Base-by-base conservation (phyloP, 1,140 invertebrate species). In the Dinoponera quadriceps region DNA sequence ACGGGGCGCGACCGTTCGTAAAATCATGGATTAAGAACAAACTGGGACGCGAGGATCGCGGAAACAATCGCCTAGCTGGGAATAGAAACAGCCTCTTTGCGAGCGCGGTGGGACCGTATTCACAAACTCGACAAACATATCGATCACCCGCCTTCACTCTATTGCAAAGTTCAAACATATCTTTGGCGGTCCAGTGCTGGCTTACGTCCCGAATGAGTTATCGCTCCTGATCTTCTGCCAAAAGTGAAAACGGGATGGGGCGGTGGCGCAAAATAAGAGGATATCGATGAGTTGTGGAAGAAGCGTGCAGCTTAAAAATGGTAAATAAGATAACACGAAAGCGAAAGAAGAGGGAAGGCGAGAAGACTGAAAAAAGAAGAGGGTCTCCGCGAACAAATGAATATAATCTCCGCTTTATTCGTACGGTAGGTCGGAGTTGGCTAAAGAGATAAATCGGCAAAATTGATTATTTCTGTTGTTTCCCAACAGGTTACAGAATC, bases 111-210 rank as follows among this genome's bases (percentile, higher is more conserved):
- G 55, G 65, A 59, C 18, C 27, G 14, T 27, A 80, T 65, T 57
- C 65, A 22, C 65, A 71, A 51, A 69, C 75, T 78, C 75, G 51
- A 27, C 75, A 78, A 80, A 80, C 75, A 80, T 80, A 80, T 80
- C 75, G 75, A 80, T 80, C 75, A 80, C 25, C 38, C 51, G 33
- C 75, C 33, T 80, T 80, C 65, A 80, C 69, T 80, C 65, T 57
- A 80, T 80, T 80, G 75, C 51, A 80, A 80, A 80, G 75, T 80
- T 80, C 75, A 69, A 80, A 80, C 65, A 80, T 80, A 80, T 80
- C 75, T 80, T 33, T 57, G 54, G 75, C 75, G 65, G 75, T 80
- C 75, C 65, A 80, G 54, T 29, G 65, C 75, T 80, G 65, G 75
- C 65, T 71, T 80, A 59, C 65, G 75, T 59, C 51, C 75, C 65